These are phyloP conservation scores for Chrysoperla carnea DNA, from an alignment of 1,140 invertebrate genomes.

Conservation along the genomic window DNA sequence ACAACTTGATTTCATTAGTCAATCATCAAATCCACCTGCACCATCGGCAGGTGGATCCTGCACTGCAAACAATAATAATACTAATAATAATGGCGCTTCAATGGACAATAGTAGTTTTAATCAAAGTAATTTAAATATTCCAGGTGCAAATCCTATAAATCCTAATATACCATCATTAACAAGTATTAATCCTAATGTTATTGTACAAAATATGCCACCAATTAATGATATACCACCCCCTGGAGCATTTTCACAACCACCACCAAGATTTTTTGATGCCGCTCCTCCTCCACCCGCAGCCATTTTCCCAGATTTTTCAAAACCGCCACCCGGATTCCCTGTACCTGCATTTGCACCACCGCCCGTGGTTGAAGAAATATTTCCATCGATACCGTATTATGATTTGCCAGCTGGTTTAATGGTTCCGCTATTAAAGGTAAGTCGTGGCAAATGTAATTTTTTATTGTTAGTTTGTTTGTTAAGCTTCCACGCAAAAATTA, in stretches of 20 bases:
- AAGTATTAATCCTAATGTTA: background rate
- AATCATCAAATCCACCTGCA: too few species aligned
- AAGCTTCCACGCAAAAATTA: too few species aligned
- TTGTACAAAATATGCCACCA: background rate
- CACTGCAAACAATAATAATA: too few species aligned
- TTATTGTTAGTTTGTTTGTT: background rate
- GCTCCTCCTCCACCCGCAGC: constrained; percentile 22
- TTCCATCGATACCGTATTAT: constrained; percentile 87
- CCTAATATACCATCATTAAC: constrained; percentile 10
- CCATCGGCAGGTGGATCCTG: too few species aligned
- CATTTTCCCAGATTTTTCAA: constrained; percentile 59
- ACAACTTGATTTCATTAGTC: too few species aligned
- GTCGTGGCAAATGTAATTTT: too few species aligned
- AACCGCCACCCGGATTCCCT: constrained; percentile 66
- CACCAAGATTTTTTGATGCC: constrained; percentile 28
- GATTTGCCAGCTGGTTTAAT: constrained; percentile 91
- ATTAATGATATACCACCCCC: constrained; percentile 4
- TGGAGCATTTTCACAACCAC: constrained; percentile 29
- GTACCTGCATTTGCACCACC: constrained; percentile 25
- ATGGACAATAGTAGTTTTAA: too few species aligned
- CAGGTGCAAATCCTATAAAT: constrained; percentile 7
- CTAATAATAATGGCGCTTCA: too few species aligned
- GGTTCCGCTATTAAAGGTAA: constrained; percentile 79
- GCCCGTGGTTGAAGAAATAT: constrained; percentile 43
- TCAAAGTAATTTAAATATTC: background rate